A percentile compares a stretch with the other conserved stretches of the same genome.
Evolutionary conservation across 53 echinoderm and acorn worm genomes (phyloP).

Genomic region (Crossaster papposus): DNA sequence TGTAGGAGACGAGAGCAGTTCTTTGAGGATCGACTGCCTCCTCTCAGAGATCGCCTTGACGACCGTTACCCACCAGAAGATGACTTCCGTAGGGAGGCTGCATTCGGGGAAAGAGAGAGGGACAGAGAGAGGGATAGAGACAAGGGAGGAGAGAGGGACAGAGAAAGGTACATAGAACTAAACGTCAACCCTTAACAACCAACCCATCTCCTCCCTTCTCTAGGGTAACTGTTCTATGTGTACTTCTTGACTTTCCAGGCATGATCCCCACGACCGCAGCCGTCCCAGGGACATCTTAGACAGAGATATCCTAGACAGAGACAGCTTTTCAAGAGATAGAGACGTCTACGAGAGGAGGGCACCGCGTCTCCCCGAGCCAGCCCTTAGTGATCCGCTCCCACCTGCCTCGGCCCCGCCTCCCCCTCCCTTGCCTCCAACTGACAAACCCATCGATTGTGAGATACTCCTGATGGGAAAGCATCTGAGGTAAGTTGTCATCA

Average conservation of each 20-base stretch:
- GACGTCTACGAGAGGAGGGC: constrained; percentile 51
- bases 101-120: constrained; percentile 68
- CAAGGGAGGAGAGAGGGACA: constrained; percentile 65
- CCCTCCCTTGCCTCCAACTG: constrained; percentile 29
- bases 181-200: neutral
- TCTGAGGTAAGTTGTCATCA: constrained; percentile 70
- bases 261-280: constrained; percentile 23
- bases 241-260: neutral
- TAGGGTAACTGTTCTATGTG: neutral
- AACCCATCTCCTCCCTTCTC: too few species aligned
- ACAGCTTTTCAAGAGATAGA: constrained; percentile 29
- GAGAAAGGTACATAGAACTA: neutral
- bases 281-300: constrained; percentile 12
- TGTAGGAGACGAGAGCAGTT: constrained; percentile 50
- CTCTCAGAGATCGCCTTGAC: constrained; percentile 64
- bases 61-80: constrained; percentile 72
- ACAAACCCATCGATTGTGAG: constrained; percentile 86
- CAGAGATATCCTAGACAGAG: constrained; percentile 20
- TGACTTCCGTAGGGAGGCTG: constrained; percentile 76
- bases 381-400: neutral
- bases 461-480: constrained; percentile 76
- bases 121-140: constrained; percentile 36
- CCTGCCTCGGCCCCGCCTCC: constrained; percentile 11
- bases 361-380: constrained; percentile 39
- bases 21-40: constrained; percentile 55